Evolutionary conservation across 2,888 invertebrate genomes (phyloP).

Genomic region (Byasa hedistus): DNA sequence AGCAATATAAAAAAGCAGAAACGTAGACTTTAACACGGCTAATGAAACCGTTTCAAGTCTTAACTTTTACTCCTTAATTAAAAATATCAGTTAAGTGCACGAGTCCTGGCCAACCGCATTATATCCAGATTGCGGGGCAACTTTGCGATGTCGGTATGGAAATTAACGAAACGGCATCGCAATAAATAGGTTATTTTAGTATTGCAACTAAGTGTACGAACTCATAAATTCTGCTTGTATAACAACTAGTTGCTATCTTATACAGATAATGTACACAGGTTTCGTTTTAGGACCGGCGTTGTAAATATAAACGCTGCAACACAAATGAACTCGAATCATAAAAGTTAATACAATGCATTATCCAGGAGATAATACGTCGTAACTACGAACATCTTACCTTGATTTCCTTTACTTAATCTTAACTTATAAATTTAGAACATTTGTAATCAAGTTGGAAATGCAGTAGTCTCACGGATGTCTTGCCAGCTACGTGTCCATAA

Average conservation of each 20-base stretch:
- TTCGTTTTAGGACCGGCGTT: slow-evolving; percentile 23
- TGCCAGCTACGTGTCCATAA: slow-evolving; percentile 64
- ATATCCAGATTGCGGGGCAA: slow-evolving; percentile 32
- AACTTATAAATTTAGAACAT: slow-evolving; percentile 53
- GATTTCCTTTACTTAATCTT: slow-evolving; percentile 18
- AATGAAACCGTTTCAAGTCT: slow-evolving; percentile 41
- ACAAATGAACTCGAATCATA: slow-evolving; percentile 5
- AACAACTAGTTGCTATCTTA: slow-evolving; percentile 17
- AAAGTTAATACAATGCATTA: slow-evolving; percentile 4
- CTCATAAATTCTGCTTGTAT: slow-evolving; percentile 18
- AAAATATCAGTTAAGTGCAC: slow-evolving; percentile 42
- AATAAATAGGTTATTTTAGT: slow-evolving; percentile 36
- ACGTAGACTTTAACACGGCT: slow-evolving; percentile 42
- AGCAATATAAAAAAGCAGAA: slow-evolving; percentile 44
- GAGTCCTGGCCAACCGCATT: slow-evolving; percentile 27
- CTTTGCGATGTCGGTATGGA: slow-evolving; percentile 39
- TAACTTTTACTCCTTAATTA: slow-evolving; percentile 46
- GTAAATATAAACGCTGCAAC: slow-evolving; percentile 5
- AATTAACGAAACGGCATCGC: slow-evolving; percentile 38
- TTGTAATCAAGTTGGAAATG: slow-evolving; percentile 65
- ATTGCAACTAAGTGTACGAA: slow-evolving; percentile 25
- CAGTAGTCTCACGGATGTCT: slow-evolving; percentile 68
- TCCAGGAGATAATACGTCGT: background rate
- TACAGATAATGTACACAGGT: slow-evolving; percentile 27
- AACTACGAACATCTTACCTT: slow-evolving; percentile 2